Evolutionary conservation across 2,113 vertebrate species (phyloP).

Genomic region (Narcine bancroftii): DNA sequence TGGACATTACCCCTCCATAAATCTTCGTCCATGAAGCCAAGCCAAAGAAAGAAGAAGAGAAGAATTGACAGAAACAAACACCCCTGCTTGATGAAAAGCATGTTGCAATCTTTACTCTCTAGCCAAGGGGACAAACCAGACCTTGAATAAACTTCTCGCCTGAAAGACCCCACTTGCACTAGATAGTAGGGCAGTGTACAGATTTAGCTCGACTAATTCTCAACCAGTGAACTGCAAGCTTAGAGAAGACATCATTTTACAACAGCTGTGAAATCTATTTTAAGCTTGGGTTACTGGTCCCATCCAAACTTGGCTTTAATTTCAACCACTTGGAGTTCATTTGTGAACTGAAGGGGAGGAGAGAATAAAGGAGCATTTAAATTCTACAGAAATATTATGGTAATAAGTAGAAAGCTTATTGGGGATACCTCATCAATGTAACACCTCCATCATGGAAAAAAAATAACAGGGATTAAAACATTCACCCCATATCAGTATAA

Average conservation of each 20-base stretch:
- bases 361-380: neutral
- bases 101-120: neutral
- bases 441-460: too few species aligned
- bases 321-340: neutral
- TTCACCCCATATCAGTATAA: neutral
- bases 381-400: neutral
- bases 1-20: too few species aligned
- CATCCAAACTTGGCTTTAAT: neutral
- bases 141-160: neutral
- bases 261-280: slow-evolving; percentile 28
- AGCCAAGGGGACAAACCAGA: neutral
- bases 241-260: neutral
- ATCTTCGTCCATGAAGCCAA: too few species aligned
- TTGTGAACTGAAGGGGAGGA: neutral
- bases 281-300: neutral
- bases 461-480: neutral
- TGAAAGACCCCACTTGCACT: neutral
- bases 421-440: neutral
- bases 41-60: too few species aligned
- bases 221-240: too few species aligned
- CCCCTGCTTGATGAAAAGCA: neutral
- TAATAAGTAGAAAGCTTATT: neutral
- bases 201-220: neutral
- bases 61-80: neutral
- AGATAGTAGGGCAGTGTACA: neutral